These are phyloP conservation scores for Cataglyphis cursor DNA, from an alignment of 2,888 invertebrate genomes.

Conservation along the genomic window DNA sequence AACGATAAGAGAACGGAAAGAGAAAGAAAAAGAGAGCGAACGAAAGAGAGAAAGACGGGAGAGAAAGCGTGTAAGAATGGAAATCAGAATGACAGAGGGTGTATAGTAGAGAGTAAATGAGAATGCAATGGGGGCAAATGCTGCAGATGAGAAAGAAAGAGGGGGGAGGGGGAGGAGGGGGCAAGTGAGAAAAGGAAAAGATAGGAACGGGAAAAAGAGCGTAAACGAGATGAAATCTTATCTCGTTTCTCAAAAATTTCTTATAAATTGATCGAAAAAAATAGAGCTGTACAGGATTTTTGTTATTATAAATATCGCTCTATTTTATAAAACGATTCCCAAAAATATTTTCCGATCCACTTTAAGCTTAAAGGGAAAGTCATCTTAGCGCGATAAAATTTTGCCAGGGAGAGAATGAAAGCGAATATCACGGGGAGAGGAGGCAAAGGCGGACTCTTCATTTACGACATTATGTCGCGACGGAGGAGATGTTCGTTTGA, in stretches of 20 bases:
- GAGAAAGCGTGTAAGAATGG: conserved; percentile 11
- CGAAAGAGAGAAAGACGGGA: conserved; percentile 11
- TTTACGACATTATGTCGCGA: conserved; percentile 12
- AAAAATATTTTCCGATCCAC: background rate
- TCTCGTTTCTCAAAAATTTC: background rate
- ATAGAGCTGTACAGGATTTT: background rate
- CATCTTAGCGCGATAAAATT: conserved; percentile 3
- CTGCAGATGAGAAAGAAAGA: conserved; percentile 14
- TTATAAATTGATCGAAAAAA: background rate
- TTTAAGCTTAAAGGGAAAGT: background rate
- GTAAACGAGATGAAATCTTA: background rate
- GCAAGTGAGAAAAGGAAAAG: conserved; percentile 22
- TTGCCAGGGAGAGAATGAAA: background rate
- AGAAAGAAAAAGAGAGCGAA: conserved; percentile 7
- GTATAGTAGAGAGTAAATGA: conserved; percentile 44
- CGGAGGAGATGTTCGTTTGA: background rate
- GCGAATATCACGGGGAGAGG: background rate
- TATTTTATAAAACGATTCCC: background rate
- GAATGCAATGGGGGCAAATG: conserved; percentile 45
- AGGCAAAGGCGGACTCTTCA: background rate
- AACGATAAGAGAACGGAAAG: conserved; percentile 36
- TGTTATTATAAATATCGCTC: background rate
- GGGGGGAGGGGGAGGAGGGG: background rate
- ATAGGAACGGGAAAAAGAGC: background rate
- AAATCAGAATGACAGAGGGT: conserved; percentile 41